Conservation (phyloP, 2,888 invertebrate genomes). For the Noctuana brunneofusca region DNA sequence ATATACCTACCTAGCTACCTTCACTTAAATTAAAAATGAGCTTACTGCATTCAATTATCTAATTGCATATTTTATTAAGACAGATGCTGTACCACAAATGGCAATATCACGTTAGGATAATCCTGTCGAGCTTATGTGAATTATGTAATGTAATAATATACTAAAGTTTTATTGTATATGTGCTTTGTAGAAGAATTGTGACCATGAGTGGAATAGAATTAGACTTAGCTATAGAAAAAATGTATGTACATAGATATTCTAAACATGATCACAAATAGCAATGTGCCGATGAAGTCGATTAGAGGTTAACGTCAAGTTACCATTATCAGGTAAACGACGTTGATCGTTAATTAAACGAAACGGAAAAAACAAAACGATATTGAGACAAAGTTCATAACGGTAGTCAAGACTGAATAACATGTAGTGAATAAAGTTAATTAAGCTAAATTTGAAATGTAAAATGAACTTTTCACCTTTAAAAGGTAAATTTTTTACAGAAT, state of each 20-base stretch:
- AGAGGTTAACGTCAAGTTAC: not conserved
- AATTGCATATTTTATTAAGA: not conserved
- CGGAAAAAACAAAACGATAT: not conserved
- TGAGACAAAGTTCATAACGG: not conserved
- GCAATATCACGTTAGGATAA: conserved; percentile 1
- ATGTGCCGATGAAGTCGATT: not conserved
- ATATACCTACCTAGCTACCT: too few species aligned
- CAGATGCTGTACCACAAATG: not conserved
- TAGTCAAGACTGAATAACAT: too few species aligned
- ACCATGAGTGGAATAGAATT: not conserved
- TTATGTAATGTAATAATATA: not conserved
- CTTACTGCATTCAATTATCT: not conserved
- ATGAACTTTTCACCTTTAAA: not conserved
- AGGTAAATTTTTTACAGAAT: not conserved
- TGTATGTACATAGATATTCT: not conserved
- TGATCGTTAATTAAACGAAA: not conserved
- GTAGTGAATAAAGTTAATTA: too few species aligned
- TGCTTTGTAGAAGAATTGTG: too few species aligned
- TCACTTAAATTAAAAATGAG: not conserved
- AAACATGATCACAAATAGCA: not conserved
- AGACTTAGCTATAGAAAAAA: not conserved
- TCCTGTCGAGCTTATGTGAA: not conserved
- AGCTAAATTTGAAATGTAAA: not conserved
- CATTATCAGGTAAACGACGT: not conserved
- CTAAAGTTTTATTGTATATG: not conserved